Evolutionary conservation across 1,140 invertebrate species (phyloP), one percentile per base, ranked within the genome.

Genomic region (Hycleus cichorii): DNA sequence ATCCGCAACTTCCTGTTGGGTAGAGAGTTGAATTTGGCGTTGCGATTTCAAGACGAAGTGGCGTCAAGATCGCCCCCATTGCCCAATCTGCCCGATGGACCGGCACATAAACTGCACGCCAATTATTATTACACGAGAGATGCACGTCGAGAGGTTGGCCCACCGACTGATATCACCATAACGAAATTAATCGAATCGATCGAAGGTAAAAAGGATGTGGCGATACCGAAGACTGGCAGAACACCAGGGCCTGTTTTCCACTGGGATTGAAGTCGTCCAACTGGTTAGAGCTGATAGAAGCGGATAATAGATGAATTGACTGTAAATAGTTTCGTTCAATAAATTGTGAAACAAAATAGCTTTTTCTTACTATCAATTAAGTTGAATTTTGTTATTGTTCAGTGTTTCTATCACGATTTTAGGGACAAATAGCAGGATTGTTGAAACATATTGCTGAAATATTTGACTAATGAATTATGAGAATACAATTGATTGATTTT

Each of bases 51-150:
- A 57, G 78, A 86, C 42, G 69, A 76, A 8, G 3, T 86, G 32
- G 72, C 86, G 10, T 75, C 80, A 9, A 80, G 88, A 64, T 90
- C 85, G 39, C 89, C 90, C 68, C 88, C 88, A 3, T 82, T 76
- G 18, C 90, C 91, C 39, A 67, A 80, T 45, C 64, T 94, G 27
- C 90, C 91, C 10, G 84, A 82, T 49, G 91, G 91, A 39, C 81
- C 84, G 2, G 76, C 82, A 48, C 84, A 89, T 71, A 76, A 76
- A 55, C 69, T 86, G 45, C 81, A 83, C 43, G 78, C 80, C 57
- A 91, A 93, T 71, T 91, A 91, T 69, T 95, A 94, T 67, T 88
- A 77, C 64, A 75, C 74, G 1, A 79, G 90, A 66, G 91, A 94
- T 80, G 87, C 73, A 0, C 81, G 91, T 58, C 76, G 87, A 53